Conservation (phyloP, 2,797 vertebrate genomes). For the Coendou prehensilis region DNA sequence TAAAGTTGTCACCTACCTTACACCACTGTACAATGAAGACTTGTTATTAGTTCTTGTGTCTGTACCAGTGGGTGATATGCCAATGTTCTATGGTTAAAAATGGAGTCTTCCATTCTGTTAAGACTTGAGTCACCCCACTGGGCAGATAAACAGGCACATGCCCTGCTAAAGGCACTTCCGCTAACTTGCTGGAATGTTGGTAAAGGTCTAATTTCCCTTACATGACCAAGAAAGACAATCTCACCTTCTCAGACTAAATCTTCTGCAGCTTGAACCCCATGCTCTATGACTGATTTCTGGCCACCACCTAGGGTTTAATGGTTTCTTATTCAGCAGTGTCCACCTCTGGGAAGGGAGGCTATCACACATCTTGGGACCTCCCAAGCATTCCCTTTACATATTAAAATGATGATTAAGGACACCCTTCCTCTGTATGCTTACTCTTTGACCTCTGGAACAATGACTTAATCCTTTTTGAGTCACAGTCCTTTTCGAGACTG, state of each 20-base stretch:
- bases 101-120: constrained; percentile 90
- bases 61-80: constrained; percentile 93
- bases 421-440: constrained; percentile 92
- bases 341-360: constrained; percentile 90
- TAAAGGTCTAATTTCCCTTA: constrained; percentile 92
- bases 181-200: constrained; percentile 95
- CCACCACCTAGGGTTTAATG: constrained; percentile 93
- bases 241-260: constrained; percentile 93
- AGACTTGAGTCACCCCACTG: constrained; percentile 94
- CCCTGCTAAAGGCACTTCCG: constrained; percentile 93
- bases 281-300: constrained; percentile 92
- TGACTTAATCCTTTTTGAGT: constrained; percentile 22
- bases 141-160: constrained; percentile 93
- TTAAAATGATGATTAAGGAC: constrained; percentile 92
- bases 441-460: constrained; percentile 90
- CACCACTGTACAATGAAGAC: constrained; percentile 93
- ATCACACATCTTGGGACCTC: constrained; percentile 90
- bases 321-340: constrained; percentile 92
- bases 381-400: constrained; percentile 90
- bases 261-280: constrained; percentile 92
- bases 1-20: constrained; percentile 94
- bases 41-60: constrained; percentile 93
- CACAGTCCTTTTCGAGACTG: not conserved
- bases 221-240: constrained; percentile 90
- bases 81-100: constrained; percentile 91